Base-by-base conservation (phyloP, 2,888 invertebrate genomes). In the Leucophenga maculata region DNA sequence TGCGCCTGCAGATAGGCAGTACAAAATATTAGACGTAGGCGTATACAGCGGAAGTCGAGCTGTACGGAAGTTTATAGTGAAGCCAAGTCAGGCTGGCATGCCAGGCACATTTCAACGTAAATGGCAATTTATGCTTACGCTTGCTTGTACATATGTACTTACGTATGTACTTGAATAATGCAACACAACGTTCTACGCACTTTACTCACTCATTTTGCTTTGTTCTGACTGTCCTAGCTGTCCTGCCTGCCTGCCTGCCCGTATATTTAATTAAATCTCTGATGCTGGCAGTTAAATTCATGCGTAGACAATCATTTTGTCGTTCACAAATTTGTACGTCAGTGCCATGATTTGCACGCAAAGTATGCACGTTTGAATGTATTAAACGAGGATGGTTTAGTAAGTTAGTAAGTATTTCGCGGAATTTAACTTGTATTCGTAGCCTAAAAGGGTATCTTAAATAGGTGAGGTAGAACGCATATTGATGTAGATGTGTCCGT, bases 231-330 rank as follows among this genome's bases (percentile, higher is more conserved):
- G 22, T 9, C 8, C n/a, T n/a, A n/a, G n/a, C n/a, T n/a, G n/a
- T n/a, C n/a, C n/a, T n/a, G n/a, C n/a, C n/a, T n/a, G n/a, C n/a
- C n/a, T n/a, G n/a, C n/a, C 26, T 59, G 59, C 26, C 26, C 32
- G 67, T 20, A 60, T 60, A 60, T 60, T 68, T 68, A 68, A 68
- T 68, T 68, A 60, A 68, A 68, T 68, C 67, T 59, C 20, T 46
- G 67, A 46, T 60, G 20, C 50, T 68, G 60, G 39, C 60, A 68
- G 18, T 68, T 50, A 60, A 60, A 52, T 46, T 46, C 46, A 64
- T 14, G 18, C 22, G 48, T 50, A 60, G 31, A 32, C 22, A 50
- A 68, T 60, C 46, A 50, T 68, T 60, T 68, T 60, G 52, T 60
- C 59, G 50, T 39, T 39, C 60, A 50, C 50, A 48, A 68, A 65